Conservation (phyloP, 2,797 vertebrate genomes). For the Dendrocincla tyrannina region DNA sequence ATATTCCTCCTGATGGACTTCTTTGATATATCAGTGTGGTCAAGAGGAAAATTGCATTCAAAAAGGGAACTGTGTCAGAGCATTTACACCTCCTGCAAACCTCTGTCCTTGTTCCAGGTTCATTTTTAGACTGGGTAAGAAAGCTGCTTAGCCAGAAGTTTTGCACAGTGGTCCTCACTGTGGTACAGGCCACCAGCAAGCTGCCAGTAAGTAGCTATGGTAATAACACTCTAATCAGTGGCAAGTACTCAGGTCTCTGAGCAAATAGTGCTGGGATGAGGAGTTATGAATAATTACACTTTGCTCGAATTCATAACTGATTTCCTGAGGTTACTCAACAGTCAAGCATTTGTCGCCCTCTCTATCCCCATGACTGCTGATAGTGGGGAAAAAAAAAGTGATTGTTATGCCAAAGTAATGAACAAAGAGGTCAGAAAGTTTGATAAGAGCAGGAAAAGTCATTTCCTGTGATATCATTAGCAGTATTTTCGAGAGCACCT, state of each 20-base stretch:
- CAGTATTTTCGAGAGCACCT: conserved; percentile 33
- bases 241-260: not conserved
- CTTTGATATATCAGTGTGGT: not conserved
- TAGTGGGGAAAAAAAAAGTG: not conserved
- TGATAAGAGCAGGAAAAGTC: conserved; percentile 54
- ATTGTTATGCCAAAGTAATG: conserved; percentile 43
- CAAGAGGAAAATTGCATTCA: not conserved
- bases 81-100: not conserved
- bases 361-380: not conserved
- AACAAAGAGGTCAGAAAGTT: conserved; percentile 59
- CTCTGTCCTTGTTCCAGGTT: not conserved
- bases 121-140: not conserved
- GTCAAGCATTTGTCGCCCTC: not conserved
- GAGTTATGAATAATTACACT: conserved; percentile 50
- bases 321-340: conserved; percentile 36
- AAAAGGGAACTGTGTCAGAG: not conserved
- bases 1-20: not conserved
- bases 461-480: conserved; percentile 56
- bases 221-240: not conserved
- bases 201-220: not conserved
- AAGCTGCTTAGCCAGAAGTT: not conserved
- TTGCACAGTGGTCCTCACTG: not conserved
- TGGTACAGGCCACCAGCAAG: not conserved
- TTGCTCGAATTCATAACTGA: conserved; percentile 24
- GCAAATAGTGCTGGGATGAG: conserved; percentile 1